Percentiles rank a stretch among this genome's conserved stretches.
Evolutionary conservation across 2,113 vertebrate genomes (phyloP).

Genomic region (Prochilodus magdalenae): DNA sequence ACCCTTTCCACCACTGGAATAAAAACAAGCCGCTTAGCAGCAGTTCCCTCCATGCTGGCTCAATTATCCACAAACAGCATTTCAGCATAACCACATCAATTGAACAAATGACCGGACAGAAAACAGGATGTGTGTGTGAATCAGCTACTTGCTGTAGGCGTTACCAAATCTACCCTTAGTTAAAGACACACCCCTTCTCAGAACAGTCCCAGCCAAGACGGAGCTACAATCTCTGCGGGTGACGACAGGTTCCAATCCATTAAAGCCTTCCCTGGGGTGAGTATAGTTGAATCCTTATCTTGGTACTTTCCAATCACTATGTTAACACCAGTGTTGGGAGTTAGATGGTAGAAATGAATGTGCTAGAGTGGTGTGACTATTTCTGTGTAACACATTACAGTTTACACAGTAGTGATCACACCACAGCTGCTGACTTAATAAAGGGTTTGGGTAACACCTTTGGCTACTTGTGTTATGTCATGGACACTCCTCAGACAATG

Average conservation of each 20-base stretch:
- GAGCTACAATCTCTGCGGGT: not conserved
- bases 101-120: not conserved
- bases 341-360: too few species aligned
- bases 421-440: too few species aligned
- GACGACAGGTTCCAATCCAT: not conserved
- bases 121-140: not conserved
- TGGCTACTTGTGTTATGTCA: too few species aligned
- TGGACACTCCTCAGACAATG: too few species aligned
- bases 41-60: not conserved
- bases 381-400: too few species aligned
- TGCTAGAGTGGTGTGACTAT: too few species aligned
- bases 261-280: constrained; percentile 2
- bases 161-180: not conserved
- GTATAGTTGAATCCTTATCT: not conserved
- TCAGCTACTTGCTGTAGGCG: not conserved
- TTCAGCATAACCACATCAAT: not conserved
- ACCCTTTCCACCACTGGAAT: too few species aligned
- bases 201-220: not conserved
- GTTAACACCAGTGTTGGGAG: not conserved
- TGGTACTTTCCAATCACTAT: not conserved
- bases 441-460: too few species aligned
- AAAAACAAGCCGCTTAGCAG: not conserved
- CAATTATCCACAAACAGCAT: not conserved
- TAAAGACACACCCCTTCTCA: constrained; percentile 15
- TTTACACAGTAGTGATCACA: too few species aligned